Evolutionary conservation across 2,888 invertebrate species (phyloP).

Genomic region (Cheilosia scutellata): DNA sequence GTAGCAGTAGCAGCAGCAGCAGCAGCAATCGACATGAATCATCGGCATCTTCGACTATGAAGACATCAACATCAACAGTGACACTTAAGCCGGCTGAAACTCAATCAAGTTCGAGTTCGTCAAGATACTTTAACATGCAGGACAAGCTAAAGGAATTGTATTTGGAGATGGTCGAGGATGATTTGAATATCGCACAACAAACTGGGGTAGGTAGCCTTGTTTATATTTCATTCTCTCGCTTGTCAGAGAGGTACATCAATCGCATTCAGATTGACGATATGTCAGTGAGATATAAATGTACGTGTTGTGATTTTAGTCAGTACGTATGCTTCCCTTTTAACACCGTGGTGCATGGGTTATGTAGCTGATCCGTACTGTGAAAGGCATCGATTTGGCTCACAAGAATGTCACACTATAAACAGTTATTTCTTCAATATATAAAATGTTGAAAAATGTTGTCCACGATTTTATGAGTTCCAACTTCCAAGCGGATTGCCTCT

Average conservation of each 20-base stretch:
- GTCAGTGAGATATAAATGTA: background rate
- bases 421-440: too few species aligned
- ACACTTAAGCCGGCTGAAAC: conserved; percentile 55
- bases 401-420: too few species aligned
- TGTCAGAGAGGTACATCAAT: background rate
- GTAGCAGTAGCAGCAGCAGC: conserved; percentile 42
- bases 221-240: background rate
- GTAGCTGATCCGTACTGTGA: too few species aligned
- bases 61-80: conserved; percentile 40
- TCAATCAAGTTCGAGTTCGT: conserved; percentile 65
- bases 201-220: conserved; percentile 80
- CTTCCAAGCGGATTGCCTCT: background rate
- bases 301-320: background rate
- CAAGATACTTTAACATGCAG: conserved; percentile 82
- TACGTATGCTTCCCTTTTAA: background rate
- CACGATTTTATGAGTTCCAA: too few species aligned
- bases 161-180: conserved; percentile 82
- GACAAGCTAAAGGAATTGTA: conserved; percentile 83
- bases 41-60: conserved; percentile 43
- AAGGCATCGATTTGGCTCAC: too few species aligned
- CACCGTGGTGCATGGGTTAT: background rate
- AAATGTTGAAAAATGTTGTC: too few species aligned
- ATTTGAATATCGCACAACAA: conserved; percentile 83
- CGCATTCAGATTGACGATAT: background rate
- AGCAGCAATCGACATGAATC: conserved; percentile 70